These are phyloP conservation scores for Apostichopus japonicus DNA, from an alignment of 35 echinoderm and acorn worm genomes.

Conservation along the genomic window DNA sequence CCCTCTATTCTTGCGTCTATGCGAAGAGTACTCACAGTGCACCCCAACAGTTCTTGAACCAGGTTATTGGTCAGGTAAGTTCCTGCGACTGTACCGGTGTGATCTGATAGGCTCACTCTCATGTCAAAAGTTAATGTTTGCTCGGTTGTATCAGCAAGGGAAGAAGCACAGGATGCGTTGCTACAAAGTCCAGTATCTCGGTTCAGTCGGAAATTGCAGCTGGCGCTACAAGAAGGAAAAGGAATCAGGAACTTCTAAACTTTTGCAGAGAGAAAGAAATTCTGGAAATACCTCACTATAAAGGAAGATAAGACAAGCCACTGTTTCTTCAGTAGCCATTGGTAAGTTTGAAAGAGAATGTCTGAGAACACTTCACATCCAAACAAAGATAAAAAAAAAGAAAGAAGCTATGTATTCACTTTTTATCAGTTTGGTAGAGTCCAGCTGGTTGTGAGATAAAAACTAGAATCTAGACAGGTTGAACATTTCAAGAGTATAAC, in stretches of 20 bases:
- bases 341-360: no score
- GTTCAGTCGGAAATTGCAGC: neutral
- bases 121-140: slow-evolving; percentile 48
- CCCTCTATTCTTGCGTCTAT: no score
- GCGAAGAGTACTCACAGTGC: slow-evolving; percentile 48
- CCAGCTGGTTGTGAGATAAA: no score
- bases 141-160: neutral
- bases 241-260: neutral
- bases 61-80: slow-evolving; percentile 40
- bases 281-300: neutral
- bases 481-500: no score
- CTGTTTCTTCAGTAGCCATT: neutral
- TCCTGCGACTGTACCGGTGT: slow-evolving; percentile 60
- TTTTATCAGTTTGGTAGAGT: no score
- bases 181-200: slow-evolving; percentile 13
- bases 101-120: slow-evolving; percentile 56
- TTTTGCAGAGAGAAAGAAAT: no score
- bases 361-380: no score
- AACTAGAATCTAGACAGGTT: no score
- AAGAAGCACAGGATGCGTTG: slow-evolving; percentile 44
- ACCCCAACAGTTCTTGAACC: slow-evolving; percentile 48
- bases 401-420: no score
- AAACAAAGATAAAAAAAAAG: no score
- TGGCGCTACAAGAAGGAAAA: neutral
- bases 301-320: neutral